Conservation (phyloP, 2,113 vertebrate species). For the Girardinichthys multiradiatus region DNA sequence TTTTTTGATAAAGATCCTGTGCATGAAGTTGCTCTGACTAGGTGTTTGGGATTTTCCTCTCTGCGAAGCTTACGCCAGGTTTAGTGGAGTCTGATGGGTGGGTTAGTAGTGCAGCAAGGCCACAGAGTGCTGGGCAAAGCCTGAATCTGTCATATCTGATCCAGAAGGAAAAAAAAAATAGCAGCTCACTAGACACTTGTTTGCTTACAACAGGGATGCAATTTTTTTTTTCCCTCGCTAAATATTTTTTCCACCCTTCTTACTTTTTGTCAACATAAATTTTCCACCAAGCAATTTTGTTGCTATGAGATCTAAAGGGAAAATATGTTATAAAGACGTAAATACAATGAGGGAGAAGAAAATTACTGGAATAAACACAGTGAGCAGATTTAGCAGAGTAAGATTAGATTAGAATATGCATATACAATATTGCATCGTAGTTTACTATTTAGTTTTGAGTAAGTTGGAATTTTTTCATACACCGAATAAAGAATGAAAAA, state of each 20-base stretch:
- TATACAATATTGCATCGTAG: no score
- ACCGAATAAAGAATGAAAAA: no score
- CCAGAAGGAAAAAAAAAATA: conserved; percentile 23
- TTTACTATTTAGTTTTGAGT: no score
- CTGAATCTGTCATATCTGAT: conserved; percentile 33
- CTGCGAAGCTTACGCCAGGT: conserved; percentile 32
- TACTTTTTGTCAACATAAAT: background rate
- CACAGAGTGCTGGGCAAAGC: conserved; percentile 21
- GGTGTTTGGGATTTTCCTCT: conserved; percentile 19
- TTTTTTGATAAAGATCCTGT: background rate
- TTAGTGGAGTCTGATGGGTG: conserved; percentile 9
- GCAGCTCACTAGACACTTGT: conserved; percentile 32
- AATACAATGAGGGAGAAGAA: no score
- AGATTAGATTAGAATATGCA: no score
- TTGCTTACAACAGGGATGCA: conserved; percentile 21
- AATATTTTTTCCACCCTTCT: background rate
- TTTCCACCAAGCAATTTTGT: background rate
- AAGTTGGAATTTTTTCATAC: no score
- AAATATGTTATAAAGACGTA: no score
- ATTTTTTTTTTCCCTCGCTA: conserved; percentile 3
- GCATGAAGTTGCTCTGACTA: background rate
- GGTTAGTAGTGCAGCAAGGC: conserved; percentile 3
- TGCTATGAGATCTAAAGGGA: no score
- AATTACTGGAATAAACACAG: no score
- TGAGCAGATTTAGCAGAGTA: no score